Base-by-base conservation (phyloP, 2,797 vertebrate species). In the Uromys caudimaculatus region DNA sequence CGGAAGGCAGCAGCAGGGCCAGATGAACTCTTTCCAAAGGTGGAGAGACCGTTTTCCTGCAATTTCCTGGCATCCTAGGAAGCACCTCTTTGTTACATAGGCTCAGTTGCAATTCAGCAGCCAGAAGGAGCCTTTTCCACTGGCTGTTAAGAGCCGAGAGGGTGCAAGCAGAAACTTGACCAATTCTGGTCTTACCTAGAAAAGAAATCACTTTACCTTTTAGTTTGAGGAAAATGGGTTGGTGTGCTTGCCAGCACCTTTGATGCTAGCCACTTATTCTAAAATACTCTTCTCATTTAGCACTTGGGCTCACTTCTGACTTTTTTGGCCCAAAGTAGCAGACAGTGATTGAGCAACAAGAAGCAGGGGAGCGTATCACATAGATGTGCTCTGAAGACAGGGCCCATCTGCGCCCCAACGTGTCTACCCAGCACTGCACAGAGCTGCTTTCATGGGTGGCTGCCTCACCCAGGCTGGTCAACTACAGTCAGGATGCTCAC, bases 11-110 rank as follows among this genome's bases (percentile, higher is more conserved):
- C 95, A 90, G 62, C 50, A 19, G 76, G 94, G 90, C 90, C 87
- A 44, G 89, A 94, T 95, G 50, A 93, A 95, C 95, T 92, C 92
- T 83, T 86, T n/a, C 87, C 93, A 78, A 96, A 97, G 86, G 93
- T 76, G 58, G 95, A 96, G 94, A 96, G 90, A 95, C 78, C 83
- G 62, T 96, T 96, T 95, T 82, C 95, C 97, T 95, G 95, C 96
- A 97, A 96, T 97, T 97, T 96, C 83, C 88, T 6, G 83, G 82
- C 78, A 24, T 96, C 92, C 95, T 81, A 77, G 95, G 95, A 93
- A 96, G 87, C 75, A 47, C 64, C 94, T 97, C 91, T 94, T 95
- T 93, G 95, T 98, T 94, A 96, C 64, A 96, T 10, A 94, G 94
- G 92, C 76, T 93, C 71, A 4, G 84, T 52, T 94, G 93, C 78